Conservation (phyloP, 2,797 vertebrate species). For the Acestrorhynchus altus region DNA sequence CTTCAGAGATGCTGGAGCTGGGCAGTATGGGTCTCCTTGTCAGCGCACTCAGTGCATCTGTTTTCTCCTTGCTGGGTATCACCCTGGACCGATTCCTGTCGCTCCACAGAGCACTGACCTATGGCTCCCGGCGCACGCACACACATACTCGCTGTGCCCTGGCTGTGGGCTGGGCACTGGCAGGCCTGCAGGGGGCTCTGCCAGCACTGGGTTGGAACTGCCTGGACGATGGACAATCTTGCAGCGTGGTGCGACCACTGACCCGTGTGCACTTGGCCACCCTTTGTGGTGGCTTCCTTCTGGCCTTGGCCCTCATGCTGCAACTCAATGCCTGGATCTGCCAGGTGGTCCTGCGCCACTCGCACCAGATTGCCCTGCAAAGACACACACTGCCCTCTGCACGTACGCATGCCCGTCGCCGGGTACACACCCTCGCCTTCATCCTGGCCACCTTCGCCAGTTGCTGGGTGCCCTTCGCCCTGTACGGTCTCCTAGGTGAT, state of each 20-base stretch:
- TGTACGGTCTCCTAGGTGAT: conserved; percentile 90
- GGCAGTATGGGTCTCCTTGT: conserved; percentile 87
- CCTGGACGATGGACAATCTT: conserved; percentile 75
- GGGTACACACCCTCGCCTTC: conserved; percentile 87
- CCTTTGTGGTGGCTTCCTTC: conserved; percentile 86
- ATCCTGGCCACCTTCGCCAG: conserved; percentile 89
- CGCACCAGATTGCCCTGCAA: conserved; percentile 94
- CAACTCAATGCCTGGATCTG: conserved; percentile 94
- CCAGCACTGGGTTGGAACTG: conserved; percentile 93
- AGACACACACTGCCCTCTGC: conserved; percentile 85
- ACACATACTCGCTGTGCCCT: conserved; percentile 85
- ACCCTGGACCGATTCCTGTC: conserved; percentile 94
- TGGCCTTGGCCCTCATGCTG: conserved; percentile 84
- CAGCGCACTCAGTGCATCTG: conserved; percentile 87
- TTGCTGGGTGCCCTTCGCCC: conserved; percentile 94
- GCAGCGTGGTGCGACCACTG: conserved; percentile 87
- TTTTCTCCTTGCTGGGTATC: conserved; percentile 90
- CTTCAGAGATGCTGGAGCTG: conserved; percentile 79
- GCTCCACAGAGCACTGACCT: conserved; percentile 90
- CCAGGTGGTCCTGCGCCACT: conserved; percentile 85
- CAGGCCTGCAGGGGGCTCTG: conserved; percentile 82
- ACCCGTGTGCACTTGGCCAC: conserved; percentile 86
- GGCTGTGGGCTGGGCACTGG: conserved; percentile 85
- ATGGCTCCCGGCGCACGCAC: conserved; percentile 85
- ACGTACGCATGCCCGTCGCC: conserved; percentile 76